These are phyloP conservation scores for Ptilonorhynchus violaceus DNA, from an alignment of 2,113 vertebrate genomes.

Conservation along the genomic window DNA sequence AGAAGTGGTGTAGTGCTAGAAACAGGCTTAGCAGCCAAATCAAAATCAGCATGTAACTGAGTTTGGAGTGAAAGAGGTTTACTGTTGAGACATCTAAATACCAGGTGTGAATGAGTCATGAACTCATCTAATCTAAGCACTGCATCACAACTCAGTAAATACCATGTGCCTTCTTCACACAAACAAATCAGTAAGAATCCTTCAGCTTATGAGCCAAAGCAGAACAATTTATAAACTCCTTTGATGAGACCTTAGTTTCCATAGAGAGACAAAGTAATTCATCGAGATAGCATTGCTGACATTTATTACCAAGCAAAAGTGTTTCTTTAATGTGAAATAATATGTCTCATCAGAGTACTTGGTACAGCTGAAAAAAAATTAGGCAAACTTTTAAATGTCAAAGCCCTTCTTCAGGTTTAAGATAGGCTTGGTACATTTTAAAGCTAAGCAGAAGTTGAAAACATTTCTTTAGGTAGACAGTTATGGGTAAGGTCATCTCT, in stretches of 20 bases:
- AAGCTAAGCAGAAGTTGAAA: background rate
- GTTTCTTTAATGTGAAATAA: background rate
- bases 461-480: background rate
- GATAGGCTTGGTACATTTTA: background rate
- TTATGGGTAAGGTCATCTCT: background rate
- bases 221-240: background rate
- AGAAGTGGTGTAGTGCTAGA: background rate
- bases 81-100: background rate
- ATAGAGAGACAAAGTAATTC: background rate
- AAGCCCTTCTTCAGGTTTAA: background rate
- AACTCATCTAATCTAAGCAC: background rate
- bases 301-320: background rate
- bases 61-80: background rate
- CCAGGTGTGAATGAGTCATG: constrained; percentile 17
- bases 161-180: background rate
- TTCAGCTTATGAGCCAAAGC: background rate
- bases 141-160: background rate
- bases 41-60: background rate
- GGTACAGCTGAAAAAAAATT: background rate
- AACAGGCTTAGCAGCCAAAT: background rate
- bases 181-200: background rate
- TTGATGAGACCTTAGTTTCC: background rate
- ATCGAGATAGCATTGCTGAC: background rate
- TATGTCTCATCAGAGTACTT: background rate
- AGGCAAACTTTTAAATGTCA: background rate